phyloP scores from a whole-genome alignment of 2,888 invertebrate species.

The Aphidius colemani region DNA sequence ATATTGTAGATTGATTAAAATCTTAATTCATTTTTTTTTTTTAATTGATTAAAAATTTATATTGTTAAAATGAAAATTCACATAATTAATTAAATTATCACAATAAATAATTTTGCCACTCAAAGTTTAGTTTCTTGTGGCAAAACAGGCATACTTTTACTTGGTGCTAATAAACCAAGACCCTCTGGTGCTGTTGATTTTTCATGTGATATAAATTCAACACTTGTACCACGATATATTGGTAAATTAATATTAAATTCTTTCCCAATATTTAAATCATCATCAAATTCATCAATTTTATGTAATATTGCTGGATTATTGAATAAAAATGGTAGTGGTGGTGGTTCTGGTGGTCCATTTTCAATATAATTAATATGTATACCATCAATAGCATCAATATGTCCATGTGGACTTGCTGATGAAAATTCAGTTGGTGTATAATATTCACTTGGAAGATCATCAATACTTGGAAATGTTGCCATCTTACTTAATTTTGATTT shows the following conservation, averaged over 20 bases:
- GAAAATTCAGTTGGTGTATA: conserved; percentile 81
- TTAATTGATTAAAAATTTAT: too few relatives aligned
- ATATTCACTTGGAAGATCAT: conserved; percentile 70
- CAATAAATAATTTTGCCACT: conserved; percentile 17
- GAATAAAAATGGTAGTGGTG: conserved; percentile 37
- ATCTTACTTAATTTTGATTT: conserved; percentile 71
- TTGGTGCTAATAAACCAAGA: conserved; percentile 49
- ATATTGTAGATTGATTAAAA: too few relatives aligned
- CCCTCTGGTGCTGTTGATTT: conserved; percentile 40
- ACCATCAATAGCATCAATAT: conserved; percentile 56
- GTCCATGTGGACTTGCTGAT: conserved; percentile 59
- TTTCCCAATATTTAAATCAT: conserved; percentile 37
- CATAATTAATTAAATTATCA: conserved; percentile 9
- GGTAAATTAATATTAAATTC: conserved; percentile 54
- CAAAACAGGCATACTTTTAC: conserved; percentile 54
- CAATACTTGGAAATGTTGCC: conserved; percentile 61
- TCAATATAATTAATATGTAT: conserved; percentile 74
- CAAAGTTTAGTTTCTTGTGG: conserved; percentile 52
- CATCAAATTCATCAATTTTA: conserved; percentile 41
- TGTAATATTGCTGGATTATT: conserved; percentile 35
- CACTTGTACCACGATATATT: conserved; percentile 62
- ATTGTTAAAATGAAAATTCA: background rate
- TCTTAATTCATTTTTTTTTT: too few relatives aligned
- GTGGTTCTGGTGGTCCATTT: conserved; percentile 58
- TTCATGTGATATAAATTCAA: conserved; percentile 61